Base-by-base conservation (phyloP, 2,113 vertebrate genomes). In the Halcyon malimbica region DNA sequence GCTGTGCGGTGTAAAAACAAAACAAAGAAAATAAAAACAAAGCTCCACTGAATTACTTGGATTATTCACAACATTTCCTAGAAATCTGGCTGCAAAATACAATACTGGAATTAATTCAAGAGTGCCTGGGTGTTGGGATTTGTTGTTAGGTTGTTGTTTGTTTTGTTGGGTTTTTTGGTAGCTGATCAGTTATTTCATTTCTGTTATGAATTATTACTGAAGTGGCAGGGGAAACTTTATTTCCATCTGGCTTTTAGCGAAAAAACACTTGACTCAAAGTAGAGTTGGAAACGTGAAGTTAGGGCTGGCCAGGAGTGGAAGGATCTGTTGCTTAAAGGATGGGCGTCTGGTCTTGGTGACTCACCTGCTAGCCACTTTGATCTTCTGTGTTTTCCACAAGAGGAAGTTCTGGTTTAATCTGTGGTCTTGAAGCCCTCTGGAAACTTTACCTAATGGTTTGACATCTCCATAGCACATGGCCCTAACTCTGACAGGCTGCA, bases 31-130 rank as follows among this genome's bases (percentile, higher is more conserved):
- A 9, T 17, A 70, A 86, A 87, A 93, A 33, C 77, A 89, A 74
- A 94, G 33, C 85, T 83, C 74, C 74, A 74, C 87, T 91, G 95
- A 96, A 93, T 94, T 89, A 76, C 91, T 97, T 96, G 94, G 94
- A 96, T 92, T 95, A 94, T 96, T 94, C 91, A 91, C 95, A 96
- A 59, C 31, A 50, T 87, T 96, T 95, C 94, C 96, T 97, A 93
- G 95, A 96, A 95, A 96, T 94, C 94, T 97, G 95, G 94, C 96
- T 96, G 93, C 74, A 84, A 96, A 97, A 93, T 62, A 96, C 94
- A 97, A 94, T 95, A 84, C 95, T 97, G 96, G 95, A 95, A 84
- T 96, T 92, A 94, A 95, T 96, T 96, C 96, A 94, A 64, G 87
- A 95, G 83, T 87, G 92, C 80, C 57, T 91, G 91, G 65, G 69